phyloP scores from a whole-genome alignment of 2,113 vertebrate species.

The Nansenia antarctica region DNA sequence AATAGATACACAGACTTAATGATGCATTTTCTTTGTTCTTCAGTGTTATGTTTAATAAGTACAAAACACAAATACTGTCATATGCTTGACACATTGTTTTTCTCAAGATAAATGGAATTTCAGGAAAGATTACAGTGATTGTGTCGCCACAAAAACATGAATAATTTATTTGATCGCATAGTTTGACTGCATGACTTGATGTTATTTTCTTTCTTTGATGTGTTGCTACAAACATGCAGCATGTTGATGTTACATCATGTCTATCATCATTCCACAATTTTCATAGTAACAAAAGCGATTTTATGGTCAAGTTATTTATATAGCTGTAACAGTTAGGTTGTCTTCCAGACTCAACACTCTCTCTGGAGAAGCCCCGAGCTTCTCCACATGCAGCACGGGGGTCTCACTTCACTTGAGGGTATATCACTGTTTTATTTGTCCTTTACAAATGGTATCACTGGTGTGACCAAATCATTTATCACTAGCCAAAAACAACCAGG shows the following conservation, averaged over 20 bases:
- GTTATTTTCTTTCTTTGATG: no score
- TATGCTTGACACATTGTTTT: no score
- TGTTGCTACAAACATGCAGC: no score
- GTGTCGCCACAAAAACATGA: no score
- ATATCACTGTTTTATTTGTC: constrained; percentile 61
- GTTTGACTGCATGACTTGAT: no score
- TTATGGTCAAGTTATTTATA: neutral
- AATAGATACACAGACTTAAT: constrained; percentile 50
- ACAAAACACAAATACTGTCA: neutral
- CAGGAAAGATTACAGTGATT: no score
- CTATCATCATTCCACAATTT: no score
- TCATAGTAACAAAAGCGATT: no score
- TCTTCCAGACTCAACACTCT: neutral
- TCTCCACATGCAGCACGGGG: constrained; percentile 12
- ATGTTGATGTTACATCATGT: no score
- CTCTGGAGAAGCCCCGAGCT: neutral
- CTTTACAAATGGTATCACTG: constrained; percentile 84
- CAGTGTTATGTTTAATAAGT: constrained; percentile 19
- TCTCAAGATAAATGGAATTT: no score
- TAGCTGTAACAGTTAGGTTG: neutral
- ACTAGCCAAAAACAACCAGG: constrained; percentile 85
- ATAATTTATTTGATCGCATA: no score
- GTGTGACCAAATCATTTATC: constrained; percentile 97
- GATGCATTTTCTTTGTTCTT: constrained; percentile 51
- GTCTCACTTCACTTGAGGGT: constrained; percentile 34